Conservation (phyloP, 2,797 vertebrate genomes). For the Sebastes hubbsi region DNA sequence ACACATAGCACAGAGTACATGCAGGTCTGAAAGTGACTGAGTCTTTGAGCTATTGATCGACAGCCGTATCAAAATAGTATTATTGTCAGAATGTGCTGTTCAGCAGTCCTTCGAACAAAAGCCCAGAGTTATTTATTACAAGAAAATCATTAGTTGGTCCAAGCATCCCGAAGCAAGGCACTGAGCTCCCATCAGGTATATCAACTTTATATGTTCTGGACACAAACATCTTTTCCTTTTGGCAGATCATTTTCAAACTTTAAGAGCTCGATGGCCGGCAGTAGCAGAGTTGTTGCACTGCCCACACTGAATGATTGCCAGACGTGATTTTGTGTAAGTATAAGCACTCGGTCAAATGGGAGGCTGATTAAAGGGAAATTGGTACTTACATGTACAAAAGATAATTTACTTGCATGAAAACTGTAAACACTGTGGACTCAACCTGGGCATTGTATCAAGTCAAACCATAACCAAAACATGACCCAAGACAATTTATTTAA, state of each 20-base stretch:
- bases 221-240: not conserved
- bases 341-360: not conserved
- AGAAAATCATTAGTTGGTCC: not conserved
- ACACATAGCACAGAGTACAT: not conserved
- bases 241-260: not conserved
- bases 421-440: not conserved
- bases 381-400: not conserved
- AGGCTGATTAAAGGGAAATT: slow-evolving; percentile 4
- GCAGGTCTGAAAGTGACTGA: not conserved
- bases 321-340: slow-evolving; percentile 2
- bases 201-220: not conserved
- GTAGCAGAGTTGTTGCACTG: not conserved
- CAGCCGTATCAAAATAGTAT: not conserved
- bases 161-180: not conserved
- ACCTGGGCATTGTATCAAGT: not conserved
- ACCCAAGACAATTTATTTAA: not conserved
- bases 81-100: not conserved
- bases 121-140: not conserved
- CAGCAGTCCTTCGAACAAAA: not conserved
- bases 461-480: not conserved
- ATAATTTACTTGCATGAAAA: not conserved
- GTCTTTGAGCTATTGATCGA: not conserved
- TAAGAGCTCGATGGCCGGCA: not conserved
- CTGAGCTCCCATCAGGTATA: not conserved
- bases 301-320: not conserved